A percentile compares a stretch with the other conserved stretches of the same genome.
Conservation (phyloP, 2,888 invertebrate genomes). For the Adela reaumurella region DNA sequence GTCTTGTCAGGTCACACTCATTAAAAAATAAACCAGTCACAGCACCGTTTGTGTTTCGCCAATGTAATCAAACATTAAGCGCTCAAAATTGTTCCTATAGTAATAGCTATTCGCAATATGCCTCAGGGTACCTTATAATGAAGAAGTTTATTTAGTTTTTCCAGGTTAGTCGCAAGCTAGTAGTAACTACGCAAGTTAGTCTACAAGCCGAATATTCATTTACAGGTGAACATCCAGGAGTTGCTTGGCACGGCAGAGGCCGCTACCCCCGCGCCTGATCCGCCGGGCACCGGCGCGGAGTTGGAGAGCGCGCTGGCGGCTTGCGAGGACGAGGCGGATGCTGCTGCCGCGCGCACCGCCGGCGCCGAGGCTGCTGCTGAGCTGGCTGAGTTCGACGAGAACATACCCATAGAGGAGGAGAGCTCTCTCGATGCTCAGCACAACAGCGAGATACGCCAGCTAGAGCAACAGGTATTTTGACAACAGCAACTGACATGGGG, state of each 20-base stretch:
- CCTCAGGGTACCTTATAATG: neutral
- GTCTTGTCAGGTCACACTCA: too few species aligned
- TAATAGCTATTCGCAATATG: neutral
- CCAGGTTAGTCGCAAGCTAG: too few species aligned
- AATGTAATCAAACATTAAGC: too few species aligned
- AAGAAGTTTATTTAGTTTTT: neutral
- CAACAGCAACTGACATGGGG: too few species aligned
- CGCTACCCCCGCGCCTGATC: too few species aligned
- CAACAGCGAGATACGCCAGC: constrained; percentile 48
- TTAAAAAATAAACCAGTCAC: too few species aligned
- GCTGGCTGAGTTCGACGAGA: constrained; percentile 94
- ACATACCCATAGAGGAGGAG: constrained; percentile 79
- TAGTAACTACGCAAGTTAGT: too few species aligned
- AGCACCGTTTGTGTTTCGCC: too few species aligned
- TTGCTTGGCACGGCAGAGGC: constrained; percentile 68
- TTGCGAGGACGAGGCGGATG: constrained; percentile 11
- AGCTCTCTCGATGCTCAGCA: constrained; percentile 61
- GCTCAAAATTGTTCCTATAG: too few species aligned
- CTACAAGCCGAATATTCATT: constrained; percentile 10
- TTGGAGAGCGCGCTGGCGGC: constrained; percentile 8
- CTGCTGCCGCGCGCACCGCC: constrained; percentile 79
- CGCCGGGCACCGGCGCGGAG: too few species aligned
- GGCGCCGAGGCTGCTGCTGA: constrained; percentile 87
- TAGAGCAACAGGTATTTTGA: constrained; percentile 52
- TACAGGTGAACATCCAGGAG: constrained; percentile 86